phyloP scores from a whole-genome alignment of 1,140 invertebrate genomes.

The Hycleus phaleratus region DNA sequence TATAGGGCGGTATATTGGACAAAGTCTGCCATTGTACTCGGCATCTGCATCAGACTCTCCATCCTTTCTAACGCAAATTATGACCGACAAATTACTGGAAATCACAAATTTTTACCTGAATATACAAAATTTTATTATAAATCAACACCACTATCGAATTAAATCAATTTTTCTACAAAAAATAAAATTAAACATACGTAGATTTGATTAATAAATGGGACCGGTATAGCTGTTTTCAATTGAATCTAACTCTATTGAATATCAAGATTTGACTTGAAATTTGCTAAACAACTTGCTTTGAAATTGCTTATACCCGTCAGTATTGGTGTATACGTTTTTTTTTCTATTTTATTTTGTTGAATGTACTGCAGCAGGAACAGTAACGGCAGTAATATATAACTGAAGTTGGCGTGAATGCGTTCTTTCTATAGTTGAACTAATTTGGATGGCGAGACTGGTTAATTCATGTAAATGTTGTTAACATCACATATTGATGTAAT shows the following conservation, averaged over 20 bases:
- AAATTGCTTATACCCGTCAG: neutral
- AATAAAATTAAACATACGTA: no score
- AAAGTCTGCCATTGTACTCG: constrained; percentile 23
- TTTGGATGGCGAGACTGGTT: constrained; percentile 7
- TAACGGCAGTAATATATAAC: constrained; percentile 4
- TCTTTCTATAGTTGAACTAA: constrained; percentile 11
- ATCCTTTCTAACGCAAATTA: constrained; percentile 18
- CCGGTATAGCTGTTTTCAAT: no score
- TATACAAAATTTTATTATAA: constrained; percentile 1
- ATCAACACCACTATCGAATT: neutral
- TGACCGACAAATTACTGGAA: constrained; percentile 13
- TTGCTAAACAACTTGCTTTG: neutral
- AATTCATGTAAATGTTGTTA: constrained; percentile 13
- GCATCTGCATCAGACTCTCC: constrained; percentile 21
- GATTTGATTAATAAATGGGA: no score
- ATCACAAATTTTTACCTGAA: constrained; percentile 18
- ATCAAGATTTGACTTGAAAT: no score
- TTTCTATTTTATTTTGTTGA: neutral
- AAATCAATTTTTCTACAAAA: no score
- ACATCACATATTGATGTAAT: constrained; percentile 8
- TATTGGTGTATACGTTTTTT: neutral
- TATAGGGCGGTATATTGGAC: constrained; percentile 25
- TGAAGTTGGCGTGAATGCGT: constrained; percentile 10
- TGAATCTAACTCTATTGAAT: no score
- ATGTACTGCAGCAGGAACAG: neutral